phyloP scores from a whole-genome alignment of 2,888 invertebrate species.

The Bhutanitis thaidina region DNA sequence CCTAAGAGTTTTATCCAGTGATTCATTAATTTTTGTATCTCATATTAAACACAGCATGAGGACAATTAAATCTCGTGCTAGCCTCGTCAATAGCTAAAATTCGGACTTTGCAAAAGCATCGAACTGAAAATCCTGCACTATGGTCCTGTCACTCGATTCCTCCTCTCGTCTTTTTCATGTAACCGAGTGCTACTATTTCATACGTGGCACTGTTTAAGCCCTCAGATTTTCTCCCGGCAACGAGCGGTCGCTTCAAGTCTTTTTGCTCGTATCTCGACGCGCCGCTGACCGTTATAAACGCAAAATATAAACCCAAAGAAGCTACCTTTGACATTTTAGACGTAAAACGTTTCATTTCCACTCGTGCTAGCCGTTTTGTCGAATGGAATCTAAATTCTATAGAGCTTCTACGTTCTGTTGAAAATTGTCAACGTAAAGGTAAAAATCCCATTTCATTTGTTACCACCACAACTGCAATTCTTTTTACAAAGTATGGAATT shows the following conservation, averaged over 20 bases:
- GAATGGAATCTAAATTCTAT: slow-evolving; percentile 49
- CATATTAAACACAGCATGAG: no score
- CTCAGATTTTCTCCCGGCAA: slow-evolving; percentile 76
- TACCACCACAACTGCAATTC: background rate
- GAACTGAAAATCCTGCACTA: slow-evolving; percentile 69
- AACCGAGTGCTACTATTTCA: slow-evolving; percentile 77
- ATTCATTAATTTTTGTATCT: no score
- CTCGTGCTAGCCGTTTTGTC: slow-evolving; percentile 55
- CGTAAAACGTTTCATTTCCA: slow-evolving; percentile 70
- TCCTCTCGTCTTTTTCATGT: slow-evolving; percentile 79
- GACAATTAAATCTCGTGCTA: background rate
- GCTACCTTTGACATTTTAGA: slow-evolving; percentile 76
- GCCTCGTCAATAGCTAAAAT: slow-evolving; percentile 46
- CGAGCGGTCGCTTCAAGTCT: slow-evolving; percentile 58
- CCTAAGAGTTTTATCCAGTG: no score
- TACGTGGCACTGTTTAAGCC: slow-evolving; percentile 78
- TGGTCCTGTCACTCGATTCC: slow-evolving; percentile 77
- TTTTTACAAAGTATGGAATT: background rate
- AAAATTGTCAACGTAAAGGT: slow-evolving; percentile 22
- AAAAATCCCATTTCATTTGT: slow-evolving; percentile 20
- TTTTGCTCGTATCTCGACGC: slow-evolving; percentile 69
- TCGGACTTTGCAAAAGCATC: slow-evolving; percentile 70
- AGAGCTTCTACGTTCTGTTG: slow-evolving; percentile 40
- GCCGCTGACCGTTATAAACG: slow-evolving; percentile 75
- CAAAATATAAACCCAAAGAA: slow-evolving; percentile 78